Evolutionary conservation across 2,797 vertebrate species (phyloP), one percentile per base, ranked within the genome.

Genomic region (Bucorvus abyssinicus): DNA sequence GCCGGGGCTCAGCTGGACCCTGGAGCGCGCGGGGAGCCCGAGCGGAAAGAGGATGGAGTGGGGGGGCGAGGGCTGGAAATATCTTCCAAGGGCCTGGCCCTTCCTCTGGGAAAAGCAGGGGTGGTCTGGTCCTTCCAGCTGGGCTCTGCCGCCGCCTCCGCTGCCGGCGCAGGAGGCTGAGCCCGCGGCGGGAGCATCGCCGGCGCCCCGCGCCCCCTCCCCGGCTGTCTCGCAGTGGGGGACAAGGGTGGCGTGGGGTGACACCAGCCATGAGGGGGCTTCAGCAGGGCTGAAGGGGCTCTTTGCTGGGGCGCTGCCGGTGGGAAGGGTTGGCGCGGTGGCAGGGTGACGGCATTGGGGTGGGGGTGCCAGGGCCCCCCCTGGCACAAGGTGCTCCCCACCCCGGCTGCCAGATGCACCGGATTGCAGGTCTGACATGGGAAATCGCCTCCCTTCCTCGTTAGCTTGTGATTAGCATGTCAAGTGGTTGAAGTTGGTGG

Each of bases 391-490:
- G 49, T 22, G 91, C 2, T 65, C 77, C 91, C 74, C 80, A 13
- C n/a, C 74, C 65, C 21, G 12, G 53, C 86, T 65, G 60, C 68
- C 89, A 87, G 87, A 82, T 85, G 67, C 67, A 44, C 76, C 42
- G 83, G 95, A 91, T 92, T 92, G 93, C 94, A 8, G 96, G 63
- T 90, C 91, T 94, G 94, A 85, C 64, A 73, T 86, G 89, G 93
- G 87, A 89, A 95, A 93, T 93, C 81, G 87, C 91, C 91, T 91
- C 94, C 94, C 94, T 93, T 57, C 91, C 94, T 95, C 89, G 89
- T 96, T 95, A 96, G 96, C 94, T 89, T 95, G 95, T 96, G 96
- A 95, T 95, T 96, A 95, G 95, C 95, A 95, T 95, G 93, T 93
- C 91, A 95, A 95, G 94, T 86, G 93, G 73, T 77, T 94, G 93